Conservation (phyloP, 53 echinoderm and acorn worm genomes). For the Echinarachnius parma region DNA sequence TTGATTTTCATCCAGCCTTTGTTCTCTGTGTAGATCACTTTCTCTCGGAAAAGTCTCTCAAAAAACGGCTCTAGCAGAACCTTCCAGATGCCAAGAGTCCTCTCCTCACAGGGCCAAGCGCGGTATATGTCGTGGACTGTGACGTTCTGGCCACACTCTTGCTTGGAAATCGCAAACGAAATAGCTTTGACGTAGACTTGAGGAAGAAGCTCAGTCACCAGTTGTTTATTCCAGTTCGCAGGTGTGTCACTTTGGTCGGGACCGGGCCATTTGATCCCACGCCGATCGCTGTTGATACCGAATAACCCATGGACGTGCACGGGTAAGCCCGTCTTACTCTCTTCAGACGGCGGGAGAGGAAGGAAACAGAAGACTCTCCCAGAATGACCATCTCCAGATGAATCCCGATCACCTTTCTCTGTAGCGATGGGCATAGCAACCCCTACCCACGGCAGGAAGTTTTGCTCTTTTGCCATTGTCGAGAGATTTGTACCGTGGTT, state of each 20-base stretch:
- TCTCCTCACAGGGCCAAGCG: constrained; percentile 54
- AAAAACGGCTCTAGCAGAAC: constrained; percentile 53
- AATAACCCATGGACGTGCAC: constrained; percentile 94
- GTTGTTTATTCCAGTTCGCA: constrained; percentile 75
- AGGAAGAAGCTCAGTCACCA: constrained; percentile 62
- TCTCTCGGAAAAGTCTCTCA: constrained; percentile 23
- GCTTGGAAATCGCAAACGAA: neutral
- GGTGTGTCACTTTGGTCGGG: constrained; percentile 71
- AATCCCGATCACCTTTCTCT: neutral
- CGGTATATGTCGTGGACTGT: constrained; percentile 36
- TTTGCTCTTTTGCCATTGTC: constrained; percentile 4
- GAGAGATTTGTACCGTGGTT: constrained; percentile 8
- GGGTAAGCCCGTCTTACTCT: constrained; percentile 71
- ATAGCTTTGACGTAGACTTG: constrained; percentile 52
- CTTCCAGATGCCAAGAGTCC: constrained; percentile 40
- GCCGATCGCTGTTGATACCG: constrained; percentile 81
- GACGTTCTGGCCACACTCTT: neutral
- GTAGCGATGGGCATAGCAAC: constrained; percentile 32
- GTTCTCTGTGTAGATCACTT: constrained; percentile 48
- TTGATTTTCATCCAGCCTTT: constrained; percentile 54
- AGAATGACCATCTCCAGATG: neutral
- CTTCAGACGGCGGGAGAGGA: constrained; percentile 82
- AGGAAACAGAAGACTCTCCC: constrained; percentile 91
- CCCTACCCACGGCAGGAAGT: constrained; percentile 49
- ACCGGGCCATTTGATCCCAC: constrained; percentile 90